Conservation (phyloP, 1,140 invertebrate genomes). For the Hirudo medicinalis region DNA sequence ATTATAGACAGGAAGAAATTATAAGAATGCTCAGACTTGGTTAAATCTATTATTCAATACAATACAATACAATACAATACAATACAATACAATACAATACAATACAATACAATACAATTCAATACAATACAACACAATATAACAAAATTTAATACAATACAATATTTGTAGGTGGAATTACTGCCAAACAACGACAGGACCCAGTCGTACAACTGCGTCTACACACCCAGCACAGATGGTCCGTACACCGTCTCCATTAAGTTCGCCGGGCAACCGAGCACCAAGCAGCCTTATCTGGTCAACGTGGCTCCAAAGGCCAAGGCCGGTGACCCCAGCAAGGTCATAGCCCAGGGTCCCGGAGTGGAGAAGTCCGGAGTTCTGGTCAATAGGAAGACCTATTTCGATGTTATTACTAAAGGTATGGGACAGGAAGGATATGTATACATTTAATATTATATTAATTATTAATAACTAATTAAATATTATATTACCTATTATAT, state of each 20-base stretch:
- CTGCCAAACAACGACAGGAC: slow-evolving; percentile 68
- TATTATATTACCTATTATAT: neutral
- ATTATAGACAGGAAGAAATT: no score
- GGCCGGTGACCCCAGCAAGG: slow-evolving; percentile 62
- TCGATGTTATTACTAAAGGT: slow-evolving; percentile 58
- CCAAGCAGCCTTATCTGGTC: slow-evolving; percentile 63
- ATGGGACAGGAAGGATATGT: slow-evolving; percentile 30
- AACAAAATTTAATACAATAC: neutral
- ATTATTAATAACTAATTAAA: neutral
- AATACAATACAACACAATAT: neutral
- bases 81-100: no score
- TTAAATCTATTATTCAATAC: no score
- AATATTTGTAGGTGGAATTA: slow-evolving; percentile 49
- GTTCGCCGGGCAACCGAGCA: slow-evolving; percentile 63
- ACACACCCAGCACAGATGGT: slow-evolving; percentile 62
- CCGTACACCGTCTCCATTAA: slow-evolving; percentile 50
- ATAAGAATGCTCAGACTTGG: no score
- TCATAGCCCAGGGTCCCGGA: slow-evolving; percentile 40
- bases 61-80: no score
- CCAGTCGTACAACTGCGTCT: slow-evolving; percentile 63
- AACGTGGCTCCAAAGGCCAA: slow-evolving; percentile 66
- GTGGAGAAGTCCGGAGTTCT: slow-evolving; percentile 37
- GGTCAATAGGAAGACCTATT: slow-evolving; percentile 46
- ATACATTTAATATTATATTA: slow-evolving; percentile 46
- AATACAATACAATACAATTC: no score